Evolutionary conservation across 23 tunicate species (phyloP), one percentile per base, ranked within the genome.

Genomic region (Ciona savignyi): DNA sequence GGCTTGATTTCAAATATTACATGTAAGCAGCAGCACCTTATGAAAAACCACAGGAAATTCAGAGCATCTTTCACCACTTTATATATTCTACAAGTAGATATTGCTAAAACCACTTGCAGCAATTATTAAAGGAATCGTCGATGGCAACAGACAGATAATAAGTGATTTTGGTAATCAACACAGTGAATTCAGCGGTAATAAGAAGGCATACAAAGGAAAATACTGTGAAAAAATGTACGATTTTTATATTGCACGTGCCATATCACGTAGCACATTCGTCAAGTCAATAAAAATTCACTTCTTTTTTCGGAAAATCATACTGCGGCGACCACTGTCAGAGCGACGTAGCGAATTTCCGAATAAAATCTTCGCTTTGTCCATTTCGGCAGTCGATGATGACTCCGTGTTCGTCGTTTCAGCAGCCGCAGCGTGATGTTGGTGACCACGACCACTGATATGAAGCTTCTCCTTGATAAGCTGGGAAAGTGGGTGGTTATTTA

Each of bases 401-500:
- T 56, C 49, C 9, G 32, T 4, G 27, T 71, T 51, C 26, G 28
- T 32, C 34, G 64, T 27, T 27, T 32, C 66, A 33, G 67, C 68
- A 20, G 82, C 68, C 66, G 74, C 27, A 33, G 72, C 66, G 9
- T 4, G 32, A 19, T 60, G 65, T 26, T 73, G 79, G 27, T 75
- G 70, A 0, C 24, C 27, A 21, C 76, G 61, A 27, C 76, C 85
- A 28, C 79, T 51, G 0, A 88, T 25, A 33, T 82, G 87, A 66
- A 88, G 74, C 33, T 88, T 88, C 66, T 88, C 84, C 34, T 88
- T 88, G 33, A 88, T 72, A 2, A 88, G 63, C 96, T 88, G 73
- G 60, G 15, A 9, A 22, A 63, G 67, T 23, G 22, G 67, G 22
- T 63, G 26, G 28, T 63, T 6, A 63, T 63, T 4, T 4, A 63